Evolutionary conservation across 2,888 invertebrate species (phyloP).

Genomic region (Nasonovia ribisnigri): DNA sequence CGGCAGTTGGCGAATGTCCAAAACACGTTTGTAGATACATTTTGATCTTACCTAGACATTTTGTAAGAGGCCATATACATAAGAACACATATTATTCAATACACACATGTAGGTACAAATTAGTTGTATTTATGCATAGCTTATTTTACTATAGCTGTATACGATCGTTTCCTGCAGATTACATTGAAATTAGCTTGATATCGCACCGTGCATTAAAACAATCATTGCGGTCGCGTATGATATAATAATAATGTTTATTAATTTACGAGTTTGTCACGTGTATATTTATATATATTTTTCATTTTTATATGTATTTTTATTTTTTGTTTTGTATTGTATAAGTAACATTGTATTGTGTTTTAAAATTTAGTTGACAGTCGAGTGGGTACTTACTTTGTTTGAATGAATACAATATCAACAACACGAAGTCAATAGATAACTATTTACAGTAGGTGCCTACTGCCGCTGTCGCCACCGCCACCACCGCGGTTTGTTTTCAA

Average conservation of each 20-base stretch:
- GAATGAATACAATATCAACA: slow-evolving; percentile 46
- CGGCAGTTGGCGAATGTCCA: neutral
- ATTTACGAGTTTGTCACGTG: slow-evolving; percentile 1
- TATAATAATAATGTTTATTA: neutral
- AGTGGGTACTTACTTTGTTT: slow-evolving; percentile 56
- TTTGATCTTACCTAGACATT: neutral
- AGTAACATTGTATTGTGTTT: slow-evolving; percentile 42
- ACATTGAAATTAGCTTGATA: neutral
- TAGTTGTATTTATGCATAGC: too few species aligned
- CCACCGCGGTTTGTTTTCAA: slow-evolving; percentile 15
- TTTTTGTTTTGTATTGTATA: too few species aligned
- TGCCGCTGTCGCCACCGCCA: neutral
- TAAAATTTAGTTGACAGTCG: slow-evolving; percentile 49
- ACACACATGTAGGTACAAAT: neutral
- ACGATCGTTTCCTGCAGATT: neutral
- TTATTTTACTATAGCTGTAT: neutral
- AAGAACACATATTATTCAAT: neutral
- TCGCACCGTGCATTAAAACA: neutral
- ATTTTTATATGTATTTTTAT: neutral
- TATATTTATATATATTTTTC: neutral
- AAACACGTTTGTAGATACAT: neutral
- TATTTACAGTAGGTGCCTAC: slow-evolving; percentile 14
- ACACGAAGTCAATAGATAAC: slow-evolving; percentile 38
- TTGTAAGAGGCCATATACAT: neutral
- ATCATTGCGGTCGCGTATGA: neutral